A percentile compares a stretch with the other conserved stretches of the same genome.
Evolutionary conservation across 2,797 vertebrate genomes (phyloP).

Genomic region (Neosilurus hyrtlii): DNA sequence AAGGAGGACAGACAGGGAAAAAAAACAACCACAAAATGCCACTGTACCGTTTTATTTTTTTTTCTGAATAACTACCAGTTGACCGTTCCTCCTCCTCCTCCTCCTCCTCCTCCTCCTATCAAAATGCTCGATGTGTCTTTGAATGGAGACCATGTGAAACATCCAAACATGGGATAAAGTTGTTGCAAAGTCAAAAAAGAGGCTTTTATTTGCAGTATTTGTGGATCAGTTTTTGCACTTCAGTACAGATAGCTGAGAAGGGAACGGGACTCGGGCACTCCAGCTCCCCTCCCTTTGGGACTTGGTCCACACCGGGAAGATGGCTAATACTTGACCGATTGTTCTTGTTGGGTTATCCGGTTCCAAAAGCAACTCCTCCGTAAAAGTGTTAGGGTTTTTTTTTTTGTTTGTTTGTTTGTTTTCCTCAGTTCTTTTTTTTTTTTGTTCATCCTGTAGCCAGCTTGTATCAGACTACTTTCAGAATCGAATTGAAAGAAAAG

Average conservation of each 20-base stretch:
- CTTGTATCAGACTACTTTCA: slow-evolving; percentile 94
- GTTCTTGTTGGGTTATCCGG: slow-evolving; percentile 70
- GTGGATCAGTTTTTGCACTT: slow-evolving; percentile 79
- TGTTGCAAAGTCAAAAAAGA: slow-evolving; percentile 63
- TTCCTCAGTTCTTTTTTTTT: slow-evolving; percentile 50
- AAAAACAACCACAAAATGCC: slow-evolving; percentile 68
- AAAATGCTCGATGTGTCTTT: slow-evolving; percentile 76
- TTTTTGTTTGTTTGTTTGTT: slow-evolving; percentile 68
- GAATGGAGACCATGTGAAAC: slow-evolving; percentile 65
- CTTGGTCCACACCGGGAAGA: slow-evolving; percentile 67
- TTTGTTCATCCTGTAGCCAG: slow-evolving; percentile 90
- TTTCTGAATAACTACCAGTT: slow-evolving; percentile 84
- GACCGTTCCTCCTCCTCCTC: slow-evolving; percentile 62
- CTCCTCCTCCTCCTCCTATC: slow-evolving; percentile 63
- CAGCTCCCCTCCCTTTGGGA: slow-evolving; percentile 67
- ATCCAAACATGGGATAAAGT: slow-evolving; percentile 39
- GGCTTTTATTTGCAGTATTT: slow-evolving; percentile 80
- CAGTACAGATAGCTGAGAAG: slow-evolving; percentile 76
- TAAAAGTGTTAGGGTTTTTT: slow-evolving; percentile 90
- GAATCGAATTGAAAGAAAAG: slow-evolving; percentile 80
- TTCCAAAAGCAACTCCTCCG: slow-evolving; percentile 85
- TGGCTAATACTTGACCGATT: slow-evolving; percentile 80
- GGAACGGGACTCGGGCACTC: slow-evolving; percentile 78
- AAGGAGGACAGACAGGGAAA: slow-evolving; percentile 60
- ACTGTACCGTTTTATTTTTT: slow-evolving; percentile 73